Conservation (phyloP, 2,797 vertebrate genomes). For the Adelosebastes latens region DNA sequence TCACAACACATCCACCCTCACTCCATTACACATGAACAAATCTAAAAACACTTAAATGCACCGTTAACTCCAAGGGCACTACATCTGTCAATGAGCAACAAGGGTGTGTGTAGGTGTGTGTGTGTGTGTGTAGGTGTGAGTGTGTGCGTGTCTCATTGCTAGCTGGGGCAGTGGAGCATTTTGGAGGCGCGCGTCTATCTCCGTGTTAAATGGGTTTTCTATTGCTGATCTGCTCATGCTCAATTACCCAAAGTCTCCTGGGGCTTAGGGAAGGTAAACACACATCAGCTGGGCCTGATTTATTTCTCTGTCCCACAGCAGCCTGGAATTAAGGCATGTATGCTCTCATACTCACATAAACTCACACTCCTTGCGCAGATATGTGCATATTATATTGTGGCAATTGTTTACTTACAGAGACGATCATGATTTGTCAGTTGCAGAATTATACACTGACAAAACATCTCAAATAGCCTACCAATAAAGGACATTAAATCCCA, state of each 20-base stretch:
- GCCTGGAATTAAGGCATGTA: slow-evolving; percentile 71
- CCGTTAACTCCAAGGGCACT: slow-evolving; percentile 5
- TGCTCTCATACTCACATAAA: slow-evolving; percentile 27
- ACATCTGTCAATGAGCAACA: slow-evolving; percentile 43
- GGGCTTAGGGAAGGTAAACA: slow-evolving; percentile 80
- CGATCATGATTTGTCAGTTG: slow-evolving; percentile 9
- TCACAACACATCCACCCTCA: not conserved
- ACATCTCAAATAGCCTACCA: slow-evolving; percentile 3
- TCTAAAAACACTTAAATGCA: slow-evolving; percentile 6
- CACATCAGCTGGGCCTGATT: slow-evolving; percentile 84
- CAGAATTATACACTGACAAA: slow-evolving; percentile 5
- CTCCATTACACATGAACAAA: not conserved
- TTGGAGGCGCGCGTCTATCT: slow-evolving; percentile 64
- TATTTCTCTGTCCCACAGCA: slow-evolving; percentile 83
- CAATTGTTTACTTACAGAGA: not conserved
- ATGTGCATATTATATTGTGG: not conserved
- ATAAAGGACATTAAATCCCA: slow-evolving; percentile 1
- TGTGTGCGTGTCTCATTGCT: slow-evolving; percentile 32
- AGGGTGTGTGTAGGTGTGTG: slow-evolving; percentile 5
- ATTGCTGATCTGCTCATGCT: slow-evolving; percentile 84
- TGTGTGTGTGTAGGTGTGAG: not conserved
- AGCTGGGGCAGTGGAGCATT: slow-evolving; percentile 19
- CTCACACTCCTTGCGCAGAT: not conserved
- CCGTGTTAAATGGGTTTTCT: slow-evolving; percentile 79
- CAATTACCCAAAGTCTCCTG: slow-evolving; percentile 83